Percentiles rank a stretch among this genome's conserved stretches.
These are phyloP conservation scores for Anguilla obscura DNA, from an alignment of 2,797 vertebrate species.

Conservation along the genomic window DNA sequence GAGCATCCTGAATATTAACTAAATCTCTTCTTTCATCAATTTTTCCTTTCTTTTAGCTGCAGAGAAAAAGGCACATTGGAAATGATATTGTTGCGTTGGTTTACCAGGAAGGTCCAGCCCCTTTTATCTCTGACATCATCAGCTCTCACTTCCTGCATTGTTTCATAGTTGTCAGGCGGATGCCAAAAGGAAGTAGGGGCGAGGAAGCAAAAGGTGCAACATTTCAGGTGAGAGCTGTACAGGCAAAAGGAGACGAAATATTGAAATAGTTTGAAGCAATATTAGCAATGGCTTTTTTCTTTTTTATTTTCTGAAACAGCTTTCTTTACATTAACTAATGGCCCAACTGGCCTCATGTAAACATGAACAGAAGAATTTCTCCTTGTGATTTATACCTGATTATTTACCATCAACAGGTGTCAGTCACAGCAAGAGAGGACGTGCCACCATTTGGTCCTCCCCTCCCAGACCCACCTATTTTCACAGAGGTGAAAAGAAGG, in stretches of 20 bases:
- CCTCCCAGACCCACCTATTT: constrained; percentile 73
- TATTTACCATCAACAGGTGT: constrained; percentile 60
- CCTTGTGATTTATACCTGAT: not conserved
- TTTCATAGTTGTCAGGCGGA: constrained; percentile 79
- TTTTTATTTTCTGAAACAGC: not conserved
- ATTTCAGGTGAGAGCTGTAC: constrained; percentile 62
- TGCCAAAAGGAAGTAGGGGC: constrained; percentile 50
- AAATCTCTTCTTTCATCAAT: not conserved
- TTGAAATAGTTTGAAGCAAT: not conserved
- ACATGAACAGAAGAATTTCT: not conserved
- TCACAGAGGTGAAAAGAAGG: constrained; percentile 66
- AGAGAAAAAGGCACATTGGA: constrained; percentile 90
- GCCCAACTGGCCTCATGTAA: not conserved
- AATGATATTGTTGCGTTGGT: constrained; percentile 90
- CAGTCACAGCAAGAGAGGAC: constrained; percentile 74
- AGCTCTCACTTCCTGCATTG: constrained; percentile 90
- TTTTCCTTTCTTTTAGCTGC: constrained; percentile 70
- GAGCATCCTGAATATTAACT: not conserved
- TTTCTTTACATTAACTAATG: not conserved
- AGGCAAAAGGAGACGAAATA: not conserved
- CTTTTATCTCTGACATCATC: constrained; percentile 85
- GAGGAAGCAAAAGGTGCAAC: constrained; percentile 51
- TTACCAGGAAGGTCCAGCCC: constrained; percentile 85
- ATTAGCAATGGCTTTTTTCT: not conserved
- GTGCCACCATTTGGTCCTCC: constrained; percentile 75